Evolutionary conservation across 2,888 invertebrate species (phyloP), one percentile per base, ranked within the genome.

Genomic region (Exocentrus adspersus): DNA sequence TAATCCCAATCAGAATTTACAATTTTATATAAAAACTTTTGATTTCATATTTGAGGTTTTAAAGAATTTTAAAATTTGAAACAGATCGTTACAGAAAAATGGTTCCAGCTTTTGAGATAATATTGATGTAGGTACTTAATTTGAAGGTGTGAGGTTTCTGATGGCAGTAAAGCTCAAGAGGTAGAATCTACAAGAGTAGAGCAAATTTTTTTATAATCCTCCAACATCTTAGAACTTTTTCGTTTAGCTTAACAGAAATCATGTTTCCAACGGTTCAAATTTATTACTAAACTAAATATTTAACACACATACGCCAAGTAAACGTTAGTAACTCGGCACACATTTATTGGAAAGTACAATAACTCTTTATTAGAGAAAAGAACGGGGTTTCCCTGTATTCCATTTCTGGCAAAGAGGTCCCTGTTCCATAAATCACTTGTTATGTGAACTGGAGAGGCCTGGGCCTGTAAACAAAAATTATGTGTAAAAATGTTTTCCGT

Each of bases 281-380:
- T 46, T 14, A 12, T 12, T 24, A 16, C 6, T 24, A 46, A n/a
- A n/a, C 14, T 46, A 24, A 24, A 46, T 21, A 12, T n/a, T 20
- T 45, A 43, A 43, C 19, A 45, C 4, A 10, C 21, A 14, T 21
- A n/a, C n/a, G n/a, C n/a, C n/a, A n/a, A n/a, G n/a, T n/a, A 46
- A 14, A 5, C 7, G 24, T 21, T 24, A 46, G 46, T 46, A 46
- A 46, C 14, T 12, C 24, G 46, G 46, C 14, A 46, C 21, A 46
- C 46, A 46, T 46, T 46, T 46, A 46, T 46, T 46, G 46, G 46
- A 46, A 46, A 46, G 46, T 24, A 14, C 14, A 14, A 46, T 46
- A 24, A 24, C 2, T 46, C 46, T 46, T 10, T 46, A 46, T 20
- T 46, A 24, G 37, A 37, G 37, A 46, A 24, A 46, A 46, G 20